Percentiles rank a stretch among this genome's conserved stretches.
These are phyloP conservation scores for Perognathus longimembris DNA, from an alignment of 2,113 vertebrate genomes.

Conservation along the genomic window DNA sequence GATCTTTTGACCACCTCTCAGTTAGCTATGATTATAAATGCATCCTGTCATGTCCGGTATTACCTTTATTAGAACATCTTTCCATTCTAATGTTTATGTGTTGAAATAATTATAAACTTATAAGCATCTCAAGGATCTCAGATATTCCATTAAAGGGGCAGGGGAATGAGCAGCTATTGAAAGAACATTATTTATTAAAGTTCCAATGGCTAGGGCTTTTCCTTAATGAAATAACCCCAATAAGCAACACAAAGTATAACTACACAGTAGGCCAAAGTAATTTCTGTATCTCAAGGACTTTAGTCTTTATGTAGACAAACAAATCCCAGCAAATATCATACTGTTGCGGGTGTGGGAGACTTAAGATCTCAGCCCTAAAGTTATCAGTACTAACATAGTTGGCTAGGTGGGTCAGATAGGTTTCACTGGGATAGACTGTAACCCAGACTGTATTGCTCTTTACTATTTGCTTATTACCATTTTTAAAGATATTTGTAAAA, in stretches of 20 bases:
- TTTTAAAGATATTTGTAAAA: constrained; percentile 53
- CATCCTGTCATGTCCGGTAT: background rate
- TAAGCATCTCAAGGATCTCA: background rate
- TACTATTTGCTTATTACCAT: constrained; percentile 39
- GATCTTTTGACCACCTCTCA: too few species aligned
- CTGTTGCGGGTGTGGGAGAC: background rate
- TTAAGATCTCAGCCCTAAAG: background rate
- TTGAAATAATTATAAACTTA: constrained; percentile 26
- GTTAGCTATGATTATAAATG: too few species aligned
- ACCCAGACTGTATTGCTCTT: background rate
- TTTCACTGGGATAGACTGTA: background rate
- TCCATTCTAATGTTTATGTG: background rate
- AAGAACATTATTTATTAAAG: constrained; percentile 32
- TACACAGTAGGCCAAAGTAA: background rate
- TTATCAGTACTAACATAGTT: background rate
- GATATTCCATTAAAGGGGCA: background rate
- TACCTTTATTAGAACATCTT: background rate
- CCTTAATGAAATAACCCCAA: constrained; percentile 6
- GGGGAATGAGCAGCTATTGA: background rate
- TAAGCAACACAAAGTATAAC: background rate
- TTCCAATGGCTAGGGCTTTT: background rate
- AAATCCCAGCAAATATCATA: background rate
- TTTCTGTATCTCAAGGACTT: background rate
- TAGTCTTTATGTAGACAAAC: background rate
- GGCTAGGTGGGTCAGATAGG: background rate